These are phyloP conservation scores for Acanthurus lineatus DNA, from an alignment of 2,797 vertebrate species.

Conservation along the genomic window DNA sequence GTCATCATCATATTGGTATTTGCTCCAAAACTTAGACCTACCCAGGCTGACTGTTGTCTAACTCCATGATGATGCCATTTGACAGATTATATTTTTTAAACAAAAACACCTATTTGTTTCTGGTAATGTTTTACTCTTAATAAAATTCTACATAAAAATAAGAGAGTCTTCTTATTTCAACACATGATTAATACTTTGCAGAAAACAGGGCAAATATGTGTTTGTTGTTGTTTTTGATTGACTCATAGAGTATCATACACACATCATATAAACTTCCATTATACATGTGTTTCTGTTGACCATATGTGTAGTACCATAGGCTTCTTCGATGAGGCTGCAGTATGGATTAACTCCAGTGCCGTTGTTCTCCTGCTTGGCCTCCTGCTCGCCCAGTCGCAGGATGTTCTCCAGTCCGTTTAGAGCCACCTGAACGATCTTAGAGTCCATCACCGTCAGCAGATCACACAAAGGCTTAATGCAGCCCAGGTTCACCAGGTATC, in stretches of 20 bases:
- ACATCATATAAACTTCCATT: neutral
- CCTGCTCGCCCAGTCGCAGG: constrained; percentile 95
- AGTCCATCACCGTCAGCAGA: constrained; percentile 98
- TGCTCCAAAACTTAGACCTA: no score
- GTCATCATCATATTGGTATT: no score
- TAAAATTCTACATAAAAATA: no score
- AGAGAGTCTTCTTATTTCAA: no score
- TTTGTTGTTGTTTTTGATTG: no score
- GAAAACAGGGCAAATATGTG: no score
- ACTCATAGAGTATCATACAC: neutral
- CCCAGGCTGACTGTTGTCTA: no score
- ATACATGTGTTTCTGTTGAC: neutral
- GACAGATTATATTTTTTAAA: neutral
- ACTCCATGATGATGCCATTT: neutral
- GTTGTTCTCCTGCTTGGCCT: constrained; percentile 89
- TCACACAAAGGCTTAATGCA: constrained; percentile 98
- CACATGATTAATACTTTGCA: no score
- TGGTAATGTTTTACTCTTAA: no score
- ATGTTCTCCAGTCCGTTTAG: constrained; percentile 98
- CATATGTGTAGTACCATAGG: constrained; percentile 88
- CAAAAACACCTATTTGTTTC: neutral
- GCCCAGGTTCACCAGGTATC: constrained; percentile 96
- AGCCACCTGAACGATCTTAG: constrained; percentile 98
- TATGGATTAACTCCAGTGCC: constrained; percentile 94
- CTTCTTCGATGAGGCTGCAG: constrained; percentile 97